These are phyloP conservation scores for Pelmatolapia mariae DNA, from an alignment of 2,113 vertebrate genomes.

Conservation along the genomic window DNA sequence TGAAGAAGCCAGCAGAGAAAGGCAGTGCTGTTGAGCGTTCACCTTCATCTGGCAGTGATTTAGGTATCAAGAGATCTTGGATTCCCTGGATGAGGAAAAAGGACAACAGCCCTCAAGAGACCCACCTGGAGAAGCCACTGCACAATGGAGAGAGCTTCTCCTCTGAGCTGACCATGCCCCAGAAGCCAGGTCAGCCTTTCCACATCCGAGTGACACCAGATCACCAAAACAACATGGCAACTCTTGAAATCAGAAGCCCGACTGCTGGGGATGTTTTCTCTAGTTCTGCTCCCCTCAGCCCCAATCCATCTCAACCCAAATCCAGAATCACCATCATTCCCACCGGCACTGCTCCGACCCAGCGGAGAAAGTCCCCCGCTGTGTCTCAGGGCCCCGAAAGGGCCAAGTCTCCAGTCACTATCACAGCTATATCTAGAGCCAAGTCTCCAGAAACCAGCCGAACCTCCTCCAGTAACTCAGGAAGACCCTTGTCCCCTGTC, in stretches of 20 bases:
- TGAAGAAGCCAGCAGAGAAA: constrained; percentile 81
- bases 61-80: constrained; percentile 89
- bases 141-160: constrained; percentile 64
- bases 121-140: constrained; percentile 71
- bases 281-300: constrained; percentile 81
- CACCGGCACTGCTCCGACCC: constrained; percentile 72
- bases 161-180: constrained; percentile 81
- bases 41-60: constrained; percentile 82
- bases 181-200: constrained; percentile 89
- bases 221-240: constrained; percentile 86
- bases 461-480: constrained; percentile 48
- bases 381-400: constrained; percentile 75
- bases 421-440: constrained; percentile 89
- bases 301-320: constrained; percentile 84
- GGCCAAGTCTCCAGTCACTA: constrained; percentile 89
- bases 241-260: constrained; percentile 88
- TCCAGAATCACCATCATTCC: constrained; percentile 95
- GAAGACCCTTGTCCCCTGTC: constrained; percentile 83
- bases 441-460: constrained; percentile 80
- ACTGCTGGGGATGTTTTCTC: constrained; percentile 84
- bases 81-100: constrained; percentile 95
- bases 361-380: constrained; percentile 73
- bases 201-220: constrained; percentile 91
- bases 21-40: constrained; percentile 79
- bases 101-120: constrained; percentile 69